These are phyloP conservation scores for Hypercompe scribonia DNA, from an alignment of 2,888 invertebrate genomes.

Conservation along the genomic window DNA sequence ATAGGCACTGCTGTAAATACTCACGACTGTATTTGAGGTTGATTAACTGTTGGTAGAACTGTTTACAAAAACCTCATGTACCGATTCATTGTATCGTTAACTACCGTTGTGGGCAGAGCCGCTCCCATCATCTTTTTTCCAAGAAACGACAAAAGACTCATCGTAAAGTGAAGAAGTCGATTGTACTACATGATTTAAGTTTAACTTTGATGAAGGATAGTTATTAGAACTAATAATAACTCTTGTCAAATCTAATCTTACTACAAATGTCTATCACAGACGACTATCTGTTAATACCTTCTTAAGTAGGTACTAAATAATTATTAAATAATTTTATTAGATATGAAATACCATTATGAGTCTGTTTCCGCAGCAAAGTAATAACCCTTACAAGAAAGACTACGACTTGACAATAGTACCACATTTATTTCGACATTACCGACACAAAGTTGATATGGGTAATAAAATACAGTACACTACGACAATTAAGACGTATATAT, in stretches of 20 bases:
- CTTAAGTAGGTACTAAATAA: background rate
- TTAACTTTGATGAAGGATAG: background rate
- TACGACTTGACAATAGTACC: slow-evolving; percentile 35
- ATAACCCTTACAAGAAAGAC: slow-evolving; percentile 33
- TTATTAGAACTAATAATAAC: background rate
- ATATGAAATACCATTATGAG: background rate
- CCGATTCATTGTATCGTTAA: slow-evolving; percentile 20
- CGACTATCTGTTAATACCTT: background rate
- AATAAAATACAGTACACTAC: slow-evolving; percentile 78
- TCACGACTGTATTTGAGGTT: slow-evolving; percentile 36
- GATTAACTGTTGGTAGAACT: slow-evolving; percentile 53
- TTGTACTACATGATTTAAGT: background rate
- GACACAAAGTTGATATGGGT: slow-evolving; percentile 80
- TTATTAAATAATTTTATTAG: background rate
- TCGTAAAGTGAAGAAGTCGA: background rate
- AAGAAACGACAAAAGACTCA: background rate
- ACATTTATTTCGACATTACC: slow-evolving; percentile 50
- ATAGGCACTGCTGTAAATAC: slow-evolving; percentile 37
- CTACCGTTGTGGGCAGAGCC: background rate
- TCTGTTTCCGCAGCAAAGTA: slow-evolving; percentile 19
- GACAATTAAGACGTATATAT: slow-evolving; percentile 72
- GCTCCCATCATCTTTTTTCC: background rate
- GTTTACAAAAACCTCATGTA: slow-evolving; percentile 40
- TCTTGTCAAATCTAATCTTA: background rate
- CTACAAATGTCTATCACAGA: too few relatives aligned